phyloP scores from a whole-genome alignment of 2,113 vertebrate genomes.

The Macrotis lagotis region DNA sequence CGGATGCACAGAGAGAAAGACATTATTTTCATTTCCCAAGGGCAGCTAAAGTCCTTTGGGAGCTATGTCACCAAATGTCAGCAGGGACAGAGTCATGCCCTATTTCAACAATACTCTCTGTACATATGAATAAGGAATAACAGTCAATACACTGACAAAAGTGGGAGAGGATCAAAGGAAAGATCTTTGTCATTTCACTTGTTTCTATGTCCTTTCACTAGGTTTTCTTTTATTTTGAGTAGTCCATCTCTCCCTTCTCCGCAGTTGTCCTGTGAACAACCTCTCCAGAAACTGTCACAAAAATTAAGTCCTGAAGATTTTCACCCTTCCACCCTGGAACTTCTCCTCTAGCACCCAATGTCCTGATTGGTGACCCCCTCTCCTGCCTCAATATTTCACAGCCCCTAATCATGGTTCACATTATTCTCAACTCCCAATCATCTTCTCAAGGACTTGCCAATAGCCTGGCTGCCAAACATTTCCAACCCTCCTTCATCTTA shows the following conservation, averaged over 20 bases:
- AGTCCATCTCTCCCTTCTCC: too few species aligned
- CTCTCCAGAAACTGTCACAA: too few species aligned
- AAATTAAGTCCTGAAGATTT: too few species aligned
- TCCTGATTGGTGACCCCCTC: too few species aligned
- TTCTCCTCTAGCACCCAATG: too few species aligned
- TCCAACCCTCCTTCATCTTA: not conserved
- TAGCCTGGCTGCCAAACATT: not conserved
- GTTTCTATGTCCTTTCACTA: not conserved
- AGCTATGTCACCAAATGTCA: not conserved
- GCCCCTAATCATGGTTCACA: too few species aligned
- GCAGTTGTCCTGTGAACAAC: too few species aligned
- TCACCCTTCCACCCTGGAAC: too few species aligned
- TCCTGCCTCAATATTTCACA: too few species aligned
- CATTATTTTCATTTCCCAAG: constrained; percentile 31
- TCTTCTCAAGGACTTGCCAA: too few species aligned
- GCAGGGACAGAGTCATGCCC: not conserved
- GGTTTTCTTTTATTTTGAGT: not conserved
- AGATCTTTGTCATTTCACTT: not conserved
- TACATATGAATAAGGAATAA: not conserved
- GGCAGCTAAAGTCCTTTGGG: not conserved
- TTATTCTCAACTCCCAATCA: too few species aligned
- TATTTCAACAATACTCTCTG: not conserved
- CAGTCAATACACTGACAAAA: not conserved
- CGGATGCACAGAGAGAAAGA: constrained; percentile 18
- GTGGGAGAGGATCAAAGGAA: too few species aligned